These are phyloP conservation scores for Garra rufa DNA, from an alignment of 2,113 vertebrate genomes.

Conservation along the genomic window DNA sequence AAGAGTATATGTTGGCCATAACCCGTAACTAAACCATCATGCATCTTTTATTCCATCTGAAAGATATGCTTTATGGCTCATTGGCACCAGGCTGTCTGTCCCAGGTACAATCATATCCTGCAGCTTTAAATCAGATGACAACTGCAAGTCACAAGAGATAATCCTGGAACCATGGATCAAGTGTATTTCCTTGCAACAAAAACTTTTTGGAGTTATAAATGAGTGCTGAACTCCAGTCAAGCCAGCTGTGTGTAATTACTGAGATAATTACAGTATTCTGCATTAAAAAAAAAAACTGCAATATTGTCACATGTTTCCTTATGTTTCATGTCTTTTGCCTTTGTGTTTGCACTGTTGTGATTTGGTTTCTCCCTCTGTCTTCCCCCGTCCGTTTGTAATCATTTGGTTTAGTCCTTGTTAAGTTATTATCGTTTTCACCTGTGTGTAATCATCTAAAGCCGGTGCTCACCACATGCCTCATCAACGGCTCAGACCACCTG, in stretches of 20 bases:
- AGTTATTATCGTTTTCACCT: too few species aligned
- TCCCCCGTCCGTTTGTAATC: too few species aligned
- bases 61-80: conserved; percentile 69
- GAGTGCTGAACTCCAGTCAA: neutral
- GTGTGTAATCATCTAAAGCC: too few species aligned
- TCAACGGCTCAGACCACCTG: too few species aligned
- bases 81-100: conserved; percentile 76
- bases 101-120: conserved; percentile 66
- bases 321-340: too few species aligned
- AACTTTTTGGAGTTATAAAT: neutral
- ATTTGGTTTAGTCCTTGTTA: too few species aligned
- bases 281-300: too few species aligned
- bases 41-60: conserved; percentile 62
- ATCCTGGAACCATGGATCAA: neutral
- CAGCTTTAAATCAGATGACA: conserved; percentile 54
- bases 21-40: conserved; percentile 41
- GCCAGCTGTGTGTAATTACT: neutral
- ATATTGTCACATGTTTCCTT: too few species aligned
- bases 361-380: too few species aligned
- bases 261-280: neutral
- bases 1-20: neutral
- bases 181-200: neutral
- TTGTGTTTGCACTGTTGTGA: too few species aligned
- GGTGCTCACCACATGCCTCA: too few species aligned
- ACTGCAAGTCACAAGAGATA: conserved; percentile 8